These are phyloP conservation scores for Haliclona indistincta DNA, from an alignment of 37 sponge, comb jelly and placozoan species.

Conservation along the genomic window DNA sequence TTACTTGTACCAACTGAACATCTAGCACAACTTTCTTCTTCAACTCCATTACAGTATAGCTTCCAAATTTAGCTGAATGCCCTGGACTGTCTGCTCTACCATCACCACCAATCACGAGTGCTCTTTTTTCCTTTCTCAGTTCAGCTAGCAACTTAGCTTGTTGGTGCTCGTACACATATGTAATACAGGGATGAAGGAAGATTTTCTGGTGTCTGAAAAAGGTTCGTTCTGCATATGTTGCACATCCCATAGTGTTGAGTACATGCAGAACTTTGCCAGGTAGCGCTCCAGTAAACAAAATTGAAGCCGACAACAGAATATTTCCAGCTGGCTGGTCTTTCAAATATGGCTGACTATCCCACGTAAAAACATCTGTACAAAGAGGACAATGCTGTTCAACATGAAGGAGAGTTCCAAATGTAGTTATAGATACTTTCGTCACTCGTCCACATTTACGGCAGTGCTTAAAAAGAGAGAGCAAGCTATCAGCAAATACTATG, in stretches of 20 bases:
- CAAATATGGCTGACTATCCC: conserved; percentile 52
- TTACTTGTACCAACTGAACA: conserved; percentile 60
- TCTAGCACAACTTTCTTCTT: conserved; percentile 27
- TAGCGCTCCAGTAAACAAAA: conserved; percentile 47
- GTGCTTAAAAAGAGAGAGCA: conserved; percentile 24
- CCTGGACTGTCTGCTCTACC: conserved; percentile 70
- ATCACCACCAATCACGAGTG: conserved; percentile 51
- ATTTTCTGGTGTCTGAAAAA: conserved; percentile 49
- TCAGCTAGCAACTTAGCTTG: conserved; percentile 14
- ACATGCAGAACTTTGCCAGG: conserved; percentile 43
- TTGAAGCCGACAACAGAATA: conserved; percentile 40
- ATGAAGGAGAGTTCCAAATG: conserved; percentile 13
- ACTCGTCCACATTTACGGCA: conserved; percentile 10
- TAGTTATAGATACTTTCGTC: neutral
- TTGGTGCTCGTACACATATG: conserved; percentile 25
- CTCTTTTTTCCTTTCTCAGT: conserved; percentile 3
- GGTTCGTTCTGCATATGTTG: conserved; percentile 30
- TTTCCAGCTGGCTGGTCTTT: conserved; percentile 53
- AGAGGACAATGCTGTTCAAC: conserved; percentile 9
- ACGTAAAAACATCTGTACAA: conserved; percentile 3
- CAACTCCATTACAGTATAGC: conserved; percentile 53
- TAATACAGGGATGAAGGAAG: conserved; percentile 37
- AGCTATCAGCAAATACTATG: conserved; percentile 21
- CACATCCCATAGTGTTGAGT: conserved; percentile 8
- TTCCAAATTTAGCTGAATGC: conserved; percentile 63